These are phyloP conservation scores for Rhopalosiphum padi DNA, from an alignment of 1,140 invertebrate species.

Conservation along the genomic window DNA sequence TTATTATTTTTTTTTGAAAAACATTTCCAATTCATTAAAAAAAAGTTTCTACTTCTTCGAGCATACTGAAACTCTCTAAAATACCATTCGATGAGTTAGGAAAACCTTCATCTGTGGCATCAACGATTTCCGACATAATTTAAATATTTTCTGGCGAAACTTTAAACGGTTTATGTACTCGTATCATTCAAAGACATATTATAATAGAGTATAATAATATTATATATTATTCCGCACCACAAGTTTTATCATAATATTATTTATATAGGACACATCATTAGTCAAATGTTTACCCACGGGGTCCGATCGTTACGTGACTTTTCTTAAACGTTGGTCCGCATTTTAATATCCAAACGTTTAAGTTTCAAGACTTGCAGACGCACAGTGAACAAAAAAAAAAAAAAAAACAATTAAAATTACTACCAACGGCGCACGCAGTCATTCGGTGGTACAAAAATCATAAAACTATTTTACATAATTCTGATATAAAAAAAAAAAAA, in stretches of 20 bases:
- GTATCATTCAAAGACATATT: not conserved
- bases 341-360: not conserved
- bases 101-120: not conserved
- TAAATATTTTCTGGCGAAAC: not conserved
- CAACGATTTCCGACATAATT: not conserved
- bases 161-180: not conserved
- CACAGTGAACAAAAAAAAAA: not conserved
- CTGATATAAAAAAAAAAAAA: conserved; percentile 33
- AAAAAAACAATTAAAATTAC: conserved; percentile 14
- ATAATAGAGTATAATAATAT: not conserved
- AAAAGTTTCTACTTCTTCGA: not conserved
- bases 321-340: not conserved
- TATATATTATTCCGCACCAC: not conserved
- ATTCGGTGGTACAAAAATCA: not conserved
- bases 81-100: not conserved
- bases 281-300: not conserved
- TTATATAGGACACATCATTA: not conserved
- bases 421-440: not conserved
- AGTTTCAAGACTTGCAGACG: not conserved
- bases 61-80: not conserved
- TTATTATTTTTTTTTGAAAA: not conserved
- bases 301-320: not conserved
- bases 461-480: conserved; percentile 45
- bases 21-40: not conserved
- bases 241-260: not conserved